Evolutionary conservation across 2,113 vertebrate species (phyloP).

Genomic region (Ia io): DNA sequence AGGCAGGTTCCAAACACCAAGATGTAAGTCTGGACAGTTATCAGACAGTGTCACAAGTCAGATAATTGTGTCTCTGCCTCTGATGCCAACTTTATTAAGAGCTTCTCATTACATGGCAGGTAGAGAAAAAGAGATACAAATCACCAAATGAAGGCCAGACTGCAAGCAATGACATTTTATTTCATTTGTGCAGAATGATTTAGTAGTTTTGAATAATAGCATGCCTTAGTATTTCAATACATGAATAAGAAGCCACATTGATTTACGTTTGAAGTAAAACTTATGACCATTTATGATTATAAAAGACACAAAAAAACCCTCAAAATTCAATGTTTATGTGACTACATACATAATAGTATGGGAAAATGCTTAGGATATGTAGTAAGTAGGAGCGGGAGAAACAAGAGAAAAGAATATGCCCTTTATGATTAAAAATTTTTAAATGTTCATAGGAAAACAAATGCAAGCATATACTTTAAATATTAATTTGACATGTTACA

Average conservation of each 20-base stretch:
- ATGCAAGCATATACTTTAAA: not conserved
- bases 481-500: not conserved
- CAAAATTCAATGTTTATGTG: not conserved
- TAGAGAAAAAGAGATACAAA: not conserved
- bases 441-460: slow-evolving; percentile 18
- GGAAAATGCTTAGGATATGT: not conserved
- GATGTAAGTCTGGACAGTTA: slow-evolving; percentile 50
- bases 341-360: not conserved
- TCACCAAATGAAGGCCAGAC: slow-evolving; percentile 16
- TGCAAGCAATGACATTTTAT: not conserved
- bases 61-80: slow-evolving; percentile 6
- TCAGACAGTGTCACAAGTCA: slow-evolving; percentile 36
- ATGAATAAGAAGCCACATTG: not conserved
- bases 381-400: not conserved
- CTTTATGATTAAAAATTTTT: not conserved
- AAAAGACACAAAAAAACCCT: not conserved
- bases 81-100: slow-evolving; percentile 27
- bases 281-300: not conserved
- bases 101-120: slow-evolving; percentile 33
- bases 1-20: slow-evolving; percentile 41
- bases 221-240: not conserved
- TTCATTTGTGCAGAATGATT: not conserved
- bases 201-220: not conserved
- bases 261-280: slow-evolving; percentile 7
- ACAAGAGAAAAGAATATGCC: not conserved